Evolutionary conservation across 2,888 invertebrate genomes (phyloP), one percentile per base, ranked within the genome.

Genomic region (Zygogramma bicolorata): DNA sequence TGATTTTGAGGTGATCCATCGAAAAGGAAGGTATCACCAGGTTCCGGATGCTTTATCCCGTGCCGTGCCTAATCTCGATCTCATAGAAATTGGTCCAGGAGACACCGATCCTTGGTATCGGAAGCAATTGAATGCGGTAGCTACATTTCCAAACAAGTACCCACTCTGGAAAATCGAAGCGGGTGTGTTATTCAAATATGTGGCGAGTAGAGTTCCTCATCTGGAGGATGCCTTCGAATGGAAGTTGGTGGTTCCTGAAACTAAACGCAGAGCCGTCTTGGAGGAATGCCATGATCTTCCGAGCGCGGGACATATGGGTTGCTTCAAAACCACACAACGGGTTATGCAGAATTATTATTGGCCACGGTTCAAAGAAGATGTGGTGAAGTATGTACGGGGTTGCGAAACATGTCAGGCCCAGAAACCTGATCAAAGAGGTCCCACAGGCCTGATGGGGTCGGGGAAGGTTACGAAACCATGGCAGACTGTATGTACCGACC

Each of bases 1-100:
- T 59, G 70, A 75, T 60, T 81, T 76, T 65, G 53, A 74, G 2
- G 58, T 82, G 5, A 42, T 77, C 15, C 71, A 75, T 46, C 57
- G 76, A 13, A 72, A 68, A n/a, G 76, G 74, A 0, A 69, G 62
- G 42, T 60, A 65, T 1, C 65, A 76, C 42, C 20, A 66, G 3
- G 73, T 73, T 6, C 76, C 75, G 7, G 74, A 75, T 60, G 53
- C 68, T 4, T 38, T 73, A 25, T 68, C 68, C 3, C 42, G 71
- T 5, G 53, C 66, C 0, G 57, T 68, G 7, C 68, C 65, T 5
- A 6, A 18, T 7, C 8, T 68, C 8, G 61, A 67, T 40, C 46
- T 34, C 7, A 34, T 69, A 34, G 67, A 49, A 4, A 46, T 46
- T n/a, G 38, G 15, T 2, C 7, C 1, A 2, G 59, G 53, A 10